These are phyloP conservation scores for Hipposideros armiger DNA, from an alignment of 2,113 vertebrate species.

Conservation along the genomic window DNA sequence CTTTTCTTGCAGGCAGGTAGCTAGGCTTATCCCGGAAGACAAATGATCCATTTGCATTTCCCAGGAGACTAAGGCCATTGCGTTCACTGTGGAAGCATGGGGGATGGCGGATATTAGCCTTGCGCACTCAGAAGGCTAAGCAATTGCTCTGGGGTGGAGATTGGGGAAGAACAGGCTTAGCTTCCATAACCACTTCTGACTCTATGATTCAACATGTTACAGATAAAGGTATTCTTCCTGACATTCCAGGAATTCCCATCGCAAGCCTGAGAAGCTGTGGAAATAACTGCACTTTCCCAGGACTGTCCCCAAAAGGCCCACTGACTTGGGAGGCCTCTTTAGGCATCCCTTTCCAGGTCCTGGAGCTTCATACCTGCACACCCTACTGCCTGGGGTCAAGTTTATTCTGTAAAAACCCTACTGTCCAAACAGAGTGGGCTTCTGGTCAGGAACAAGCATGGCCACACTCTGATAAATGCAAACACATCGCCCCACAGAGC, in stretches of 20 bases:
- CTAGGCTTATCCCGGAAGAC: neutral
- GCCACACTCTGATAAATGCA: slow-evolving; percentile 11
- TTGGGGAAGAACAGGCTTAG: neutral
- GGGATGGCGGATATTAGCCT: neutral
- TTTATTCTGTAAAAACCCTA: slow-evolving; percentile 19
- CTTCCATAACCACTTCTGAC: neutral
- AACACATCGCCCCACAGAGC: slow-evolving; percentile 1
- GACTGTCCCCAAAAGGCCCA: neutral
- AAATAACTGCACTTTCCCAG: neutral
- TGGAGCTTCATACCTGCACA: neutral
- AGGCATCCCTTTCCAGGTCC: neutral
- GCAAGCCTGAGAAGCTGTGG: neutral
- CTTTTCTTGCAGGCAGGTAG: neutral
- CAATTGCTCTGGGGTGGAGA: neutral
- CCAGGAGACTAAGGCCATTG: neutral
- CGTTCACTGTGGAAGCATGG: neutral
- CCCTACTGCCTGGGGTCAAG: neutral
- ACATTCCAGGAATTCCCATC: neutral
- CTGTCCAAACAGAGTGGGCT: slow-evolving; percentile 1
- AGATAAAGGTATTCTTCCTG: neutral
- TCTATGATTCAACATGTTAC: neutral
- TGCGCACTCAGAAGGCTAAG: neutral
- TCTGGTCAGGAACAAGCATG: slow-evolving; percentile 13
- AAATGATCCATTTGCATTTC: neutral
- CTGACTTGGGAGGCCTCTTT: neutral